Base-by-base conservation (phyloP, 2,797 vertebrate genomes). In the Neopelma chrysocephalum region DNA sequence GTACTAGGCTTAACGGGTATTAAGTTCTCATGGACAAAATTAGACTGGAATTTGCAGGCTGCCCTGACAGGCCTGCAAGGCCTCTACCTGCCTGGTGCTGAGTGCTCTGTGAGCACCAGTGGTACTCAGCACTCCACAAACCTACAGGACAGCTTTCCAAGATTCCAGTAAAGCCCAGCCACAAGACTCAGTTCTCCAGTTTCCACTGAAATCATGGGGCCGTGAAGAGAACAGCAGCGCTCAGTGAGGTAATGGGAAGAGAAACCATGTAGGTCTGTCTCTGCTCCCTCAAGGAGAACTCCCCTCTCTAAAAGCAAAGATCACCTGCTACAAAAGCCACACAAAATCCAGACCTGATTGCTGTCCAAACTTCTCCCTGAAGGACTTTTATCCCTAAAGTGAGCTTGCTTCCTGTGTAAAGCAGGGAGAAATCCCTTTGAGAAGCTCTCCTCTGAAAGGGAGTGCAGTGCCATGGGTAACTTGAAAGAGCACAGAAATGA, bases 211-310 rank as follows among this genome's bases (percentile, higher is more conserved):
- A 69, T 34, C 31, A 14, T 1, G 32, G 66, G 79, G 62, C 58
- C 72, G 26, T 3, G 93, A 90, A 95, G 66, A 96, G 87, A 94
- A 89, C 92, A 93, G 77, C 81, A 92, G 83, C 81, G 85, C 87
- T 73, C 89, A 77, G 64, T 25, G 36, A 92, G 82, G 89, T 83
- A 95, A 95, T 5, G 40, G 47, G 57, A 81, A 82, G 42, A 57
- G 43, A 95, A 36, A 66, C 56, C 34, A 82, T 56, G 40, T 22
- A 94, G 80, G 75, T 51, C 70, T 90, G 71, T 31, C 75, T 84
- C 89, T 94, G 64, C 58, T 96, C 38, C 51, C 87, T 80, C 25
- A 80, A 82, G 94, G 77, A 85, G 60, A 90, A 78, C n/a, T 83
- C 57, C 43, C 82, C 51, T 65, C 66, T 38, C 27, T 26, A 43